Percentiles rank a stretch among this genome's conserved stretches.
These are phyloP conservation scores for Mustela lutreola DNA, from an alignment of 2,113 vertebrate genomes.

Conservation along the genomic window DNA sequence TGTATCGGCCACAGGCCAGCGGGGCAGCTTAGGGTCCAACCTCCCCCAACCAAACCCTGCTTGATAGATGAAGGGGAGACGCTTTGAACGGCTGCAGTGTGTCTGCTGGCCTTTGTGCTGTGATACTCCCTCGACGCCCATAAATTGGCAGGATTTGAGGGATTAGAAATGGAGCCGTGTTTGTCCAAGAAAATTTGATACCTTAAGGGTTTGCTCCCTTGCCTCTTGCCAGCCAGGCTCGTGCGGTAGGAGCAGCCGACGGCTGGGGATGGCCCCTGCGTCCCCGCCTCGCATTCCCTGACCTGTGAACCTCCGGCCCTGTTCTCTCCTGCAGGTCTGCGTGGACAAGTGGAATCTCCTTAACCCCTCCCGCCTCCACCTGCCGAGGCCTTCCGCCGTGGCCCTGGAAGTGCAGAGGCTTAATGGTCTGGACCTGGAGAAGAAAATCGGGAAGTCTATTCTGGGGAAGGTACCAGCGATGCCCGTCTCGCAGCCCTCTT, in stretches of 20 bases:
- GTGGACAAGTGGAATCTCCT: constrained; percentile 97
- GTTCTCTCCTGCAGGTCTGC: constrained; percentile 87
- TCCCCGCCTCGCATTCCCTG: not conserved
- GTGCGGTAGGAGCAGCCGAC: not conserved
- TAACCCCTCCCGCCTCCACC: constrained; percentile 93
- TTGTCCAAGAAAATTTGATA: not conserved
- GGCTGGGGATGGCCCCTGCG: fast-evolving
- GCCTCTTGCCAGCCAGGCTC: not conserved
- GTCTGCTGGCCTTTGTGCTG: not conserved
- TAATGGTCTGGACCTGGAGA: constrained; percentile 91
- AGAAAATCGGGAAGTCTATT: constrained; percentile 96
- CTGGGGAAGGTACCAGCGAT: constrained; percentile 94
- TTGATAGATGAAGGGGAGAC: too few species aligned
- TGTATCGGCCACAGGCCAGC: not conserved
- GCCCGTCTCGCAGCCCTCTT: not conserved
- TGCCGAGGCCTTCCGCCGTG: constrained; percentile 94
- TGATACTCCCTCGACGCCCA: not conserved
- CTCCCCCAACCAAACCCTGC: not conserved
- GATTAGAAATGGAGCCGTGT: not conserved
- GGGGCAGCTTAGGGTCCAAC: not conserved
- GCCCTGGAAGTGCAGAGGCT: constrained; percentile 96
- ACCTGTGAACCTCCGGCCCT: too few species aligned
- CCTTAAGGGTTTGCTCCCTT: not conserved
- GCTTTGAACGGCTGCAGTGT: not conserved
- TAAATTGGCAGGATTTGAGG: not conserved